Base-by-base conservation (phyloP, 2,797 vertebrate genomes). In the Triplophysa yarkandensis region DNA sequence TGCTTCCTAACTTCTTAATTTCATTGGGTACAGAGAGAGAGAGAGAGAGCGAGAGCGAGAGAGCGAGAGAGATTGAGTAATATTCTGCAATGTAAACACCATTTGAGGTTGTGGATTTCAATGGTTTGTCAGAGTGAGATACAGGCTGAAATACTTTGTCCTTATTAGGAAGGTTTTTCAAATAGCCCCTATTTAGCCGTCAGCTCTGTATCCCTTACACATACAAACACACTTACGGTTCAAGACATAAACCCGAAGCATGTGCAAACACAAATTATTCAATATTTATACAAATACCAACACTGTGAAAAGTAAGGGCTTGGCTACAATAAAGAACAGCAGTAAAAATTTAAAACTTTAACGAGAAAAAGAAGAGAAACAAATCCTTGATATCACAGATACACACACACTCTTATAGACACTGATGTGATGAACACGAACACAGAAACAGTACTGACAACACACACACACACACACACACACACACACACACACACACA, bases 121-220 rank as follows among this genome's bases (percentile, higher is more conserved):
- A 68, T 30, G 52, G 46, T 30, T 62, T 43, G 50, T 66, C 62
- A 68, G 70, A 71, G 58, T 58, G 57, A 79, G 71, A 34, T 75
- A 74, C 57, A 28, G 60, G 62, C 74, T 86, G 84, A 85, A 92
- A 92, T 90, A 89, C 81, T 91, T 92, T 92, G 85, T 90, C 91
- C 90, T 88, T 92, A 92, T 92, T 92, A 91, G 91, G 91, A 89
- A 71, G 27, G 77, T 80, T 88, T 83, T 84, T 84, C 83, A 82
- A 82, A 87, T 82, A 80, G 52, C 44, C 58, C 61, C 55, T 62
- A 34, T 66, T 58, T 77, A 81, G 28, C 27, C 10, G 70, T 57
- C 30, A 19, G 80, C 71, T 32, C 27, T 0, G 19, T 23, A 28
- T 48, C 72, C 44, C 54, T 58, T 19, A 46, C 32, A 71, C 55